Percentiles rank a stretch among this genome's conserved stretches.
These are phyloP conservation scores for Aphrophora alni DNA, from an alignment of 2,888 invertebrate species.

Conservation along the genomic window DNA sequence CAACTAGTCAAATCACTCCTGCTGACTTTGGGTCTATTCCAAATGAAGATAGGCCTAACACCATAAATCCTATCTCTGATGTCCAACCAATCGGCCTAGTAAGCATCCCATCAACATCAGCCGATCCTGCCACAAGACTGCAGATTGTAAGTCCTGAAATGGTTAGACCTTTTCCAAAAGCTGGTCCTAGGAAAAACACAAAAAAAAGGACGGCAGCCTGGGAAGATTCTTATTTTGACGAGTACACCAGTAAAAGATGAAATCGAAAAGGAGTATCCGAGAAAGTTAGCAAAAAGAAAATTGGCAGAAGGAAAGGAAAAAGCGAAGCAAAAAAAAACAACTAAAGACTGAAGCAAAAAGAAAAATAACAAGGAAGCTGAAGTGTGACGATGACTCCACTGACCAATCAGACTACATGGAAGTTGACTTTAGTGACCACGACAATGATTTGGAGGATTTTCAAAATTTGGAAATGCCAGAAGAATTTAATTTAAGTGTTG, in stretches of 20 bases:
- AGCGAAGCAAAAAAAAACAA: slow-evolving; percentile 4
- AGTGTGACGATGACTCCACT: neutral
- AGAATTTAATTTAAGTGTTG: too few relatives aligned
- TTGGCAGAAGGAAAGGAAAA: neutral
- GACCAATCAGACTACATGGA: slow-evolving; percentile 6
- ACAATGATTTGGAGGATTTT: slow-evolving; percentile 13
- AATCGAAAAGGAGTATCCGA: slow-evolving; percentile 22
- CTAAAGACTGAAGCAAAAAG: too few relatives aligned
- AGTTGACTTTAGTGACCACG: slow-evolving; percentile 1
- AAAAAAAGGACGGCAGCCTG: slow-evolving; percentile 23
- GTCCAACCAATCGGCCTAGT: too few relatives aligned
- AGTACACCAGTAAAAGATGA: slow-evolving; percentile 34
- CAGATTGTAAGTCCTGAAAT: too few relatives aligned
- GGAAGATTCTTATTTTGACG: slow-evolving; percentile 33
- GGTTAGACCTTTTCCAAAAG: too few relatives aligned
- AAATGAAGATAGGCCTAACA: too few relatives aligned
- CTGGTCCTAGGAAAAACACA: too few relatives aligned
- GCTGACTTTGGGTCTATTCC: slow-evolving; percentile 7
- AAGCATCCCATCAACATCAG: too few relatives aligned
- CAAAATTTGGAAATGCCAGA: neutral
- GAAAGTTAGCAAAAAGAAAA: slow-evolving; percentile 7
- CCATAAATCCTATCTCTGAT: too few relatives aligned
- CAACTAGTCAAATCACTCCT: slow-evolving; percentile 6
- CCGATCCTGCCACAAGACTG: too few relatives aligned
- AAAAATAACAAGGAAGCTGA: slow-evolving; percentile 32